Conservation (phyloP, 2,888 invertebrate genomes). For the Chrysina gloriosa region DNA sequence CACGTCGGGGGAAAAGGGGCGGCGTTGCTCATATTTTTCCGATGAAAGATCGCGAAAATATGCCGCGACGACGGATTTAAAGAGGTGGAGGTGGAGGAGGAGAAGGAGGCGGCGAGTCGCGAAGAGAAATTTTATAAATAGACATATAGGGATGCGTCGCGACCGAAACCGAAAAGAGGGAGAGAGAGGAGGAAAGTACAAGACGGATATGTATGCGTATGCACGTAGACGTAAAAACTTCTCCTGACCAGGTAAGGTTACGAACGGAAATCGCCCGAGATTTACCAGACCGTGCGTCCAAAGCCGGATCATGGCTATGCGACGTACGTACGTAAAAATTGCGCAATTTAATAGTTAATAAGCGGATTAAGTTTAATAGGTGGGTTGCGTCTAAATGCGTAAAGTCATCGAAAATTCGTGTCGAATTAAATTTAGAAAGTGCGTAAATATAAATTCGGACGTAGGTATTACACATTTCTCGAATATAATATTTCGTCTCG, state of each 20-base stretch:
- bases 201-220: no score
- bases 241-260: slow-evolving; percentile 43
- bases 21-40: slow-evolving; percentile 54
- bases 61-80: slow-evolving; percentile 58
- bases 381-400: no score
- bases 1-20: slow-evolving; percentile 39
- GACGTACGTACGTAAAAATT: no score
- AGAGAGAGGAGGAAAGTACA: not conserved
- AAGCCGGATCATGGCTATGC: no score
- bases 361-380: no score
- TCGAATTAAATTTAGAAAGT: not conserved
- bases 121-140: slow-evolving; percentile 22
- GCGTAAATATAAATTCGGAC: not conserved
- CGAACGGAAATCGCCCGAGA: not conserved
- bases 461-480: no score
- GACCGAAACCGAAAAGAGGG: not conserved
- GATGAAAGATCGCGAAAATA: slow-evolving; percentile 64
- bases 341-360: no score
- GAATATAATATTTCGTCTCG: no score
- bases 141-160: slow-evolving; percentile 8
- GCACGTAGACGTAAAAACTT: slow-evolving; percentile 28
- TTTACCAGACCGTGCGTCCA: not conserved
- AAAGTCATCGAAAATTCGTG: not conserved
- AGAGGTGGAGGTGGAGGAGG: slow-evolving; percentile 51
- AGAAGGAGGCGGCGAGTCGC: not conserved